A percentile compares a stretch with the other conserved stretches of the same genome.
These are phyloP conservation scores for Polyploca ridens DNA, from an alignment of 2,888 invertebrate genomes.

Conservation along the genomic window DNA sequence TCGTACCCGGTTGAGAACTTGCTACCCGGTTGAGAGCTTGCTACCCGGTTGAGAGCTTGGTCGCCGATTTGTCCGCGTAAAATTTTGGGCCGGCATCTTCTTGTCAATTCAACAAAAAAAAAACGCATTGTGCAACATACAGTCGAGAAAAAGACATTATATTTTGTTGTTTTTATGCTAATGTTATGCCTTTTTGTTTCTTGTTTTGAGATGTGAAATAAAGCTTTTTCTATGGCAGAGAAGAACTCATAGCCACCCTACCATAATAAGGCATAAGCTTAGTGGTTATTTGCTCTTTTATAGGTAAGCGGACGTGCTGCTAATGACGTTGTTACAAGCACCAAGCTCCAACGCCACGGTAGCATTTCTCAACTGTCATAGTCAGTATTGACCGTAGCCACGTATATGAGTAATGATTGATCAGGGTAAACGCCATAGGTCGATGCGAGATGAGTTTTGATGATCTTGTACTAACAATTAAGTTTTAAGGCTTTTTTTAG, in stretches of 20 bases:
- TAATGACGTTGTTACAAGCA: constrained; percentile 72
- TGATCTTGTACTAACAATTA: constrained; percentile 12
- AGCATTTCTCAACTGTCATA: constrained; percentile 74
- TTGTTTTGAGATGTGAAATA: too few relatives aligned
- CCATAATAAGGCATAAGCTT: constrained; percentile 68
- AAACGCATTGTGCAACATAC: too few relatives aligned
- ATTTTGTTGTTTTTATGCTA: too few relatives aligned
- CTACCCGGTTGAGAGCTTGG: too few relatives aligned
- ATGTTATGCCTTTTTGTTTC: too few relatives aligned
- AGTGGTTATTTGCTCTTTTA: constrained; percentile 70
- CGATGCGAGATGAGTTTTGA: neutral
- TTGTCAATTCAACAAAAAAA: too few relatives aligned
- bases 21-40: too few relatives aligned
- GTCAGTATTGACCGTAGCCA: constrained; percentile 18
- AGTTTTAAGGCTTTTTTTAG: neutral
- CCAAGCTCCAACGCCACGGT: constrained; percentile 46
- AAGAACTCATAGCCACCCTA: constrained; percentile 41
- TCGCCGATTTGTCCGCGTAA: too few relatives aligned
- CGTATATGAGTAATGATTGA: constrained; percentile 27
- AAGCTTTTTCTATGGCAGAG: too few relatives aligned
- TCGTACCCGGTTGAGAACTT: too few relatives aligned
- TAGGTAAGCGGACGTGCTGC: constrained; percentile 47
- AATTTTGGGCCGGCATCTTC: too few relatives aligned
- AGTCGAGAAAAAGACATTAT: too few relatives aligned
- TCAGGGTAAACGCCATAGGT: constrained; percentile 13